Percentiles rank a stretch among this genome's conserved stretches.
Evolutionary conservation across 2,797 vertebrate species (phyloP).

Genomic region (Pteropus rufus): DNA sequence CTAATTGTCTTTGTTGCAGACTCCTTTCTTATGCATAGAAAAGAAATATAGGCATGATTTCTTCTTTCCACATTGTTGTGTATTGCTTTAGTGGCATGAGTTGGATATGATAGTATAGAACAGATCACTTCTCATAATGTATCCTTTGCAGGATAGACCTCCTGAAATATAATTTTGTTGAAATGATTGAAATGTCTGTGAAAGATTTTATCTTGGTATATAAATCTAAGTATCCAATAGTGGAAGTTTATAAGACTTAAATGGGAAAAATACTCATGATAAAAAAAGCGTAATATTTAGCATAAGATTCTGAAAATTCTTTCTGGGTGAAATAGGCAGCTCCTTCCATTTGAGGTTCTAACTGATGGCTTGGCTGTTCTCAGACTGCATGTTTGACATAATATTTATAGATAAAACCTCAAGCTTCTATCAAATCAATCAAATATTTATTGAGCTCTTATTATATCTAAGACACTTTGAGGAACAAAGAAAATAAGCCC

Average conservation of each 20-base stretch:
- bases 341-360: neutral
- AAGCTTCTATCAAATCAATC: neutral
- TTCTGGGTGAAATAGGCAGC: neutral
- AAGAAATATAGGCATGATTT: neutral
- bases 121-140: neutral
- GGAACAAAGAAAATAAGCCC: conserved; percentile 17
- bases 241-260: neutral
- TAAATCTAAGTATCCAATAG: conserved; percentile 7
- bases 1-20: conserved; percentile 38
- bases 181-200: neutral
- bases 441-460: conserved; percentile 57
- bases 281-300: neutral
- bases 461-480: neutral
- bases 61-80: neutral
- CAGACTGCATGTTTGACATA: neutral
- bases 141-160: neutral
- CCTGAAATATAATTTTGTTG: neutral
- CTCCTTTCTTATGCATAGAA: neutral
- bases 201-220: neutral
- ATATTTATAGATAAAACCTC: neutral
- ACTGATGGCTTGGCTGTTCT: neutral
- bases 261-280: neutral
- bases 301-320: neutral
- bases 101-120: neutral
- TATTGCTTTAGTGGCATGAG: neutral